Evolutionary conservation across 1,140 invertebrate genomes (phyloP).

Genomic region (Chionoecetes opilio): DNA sequence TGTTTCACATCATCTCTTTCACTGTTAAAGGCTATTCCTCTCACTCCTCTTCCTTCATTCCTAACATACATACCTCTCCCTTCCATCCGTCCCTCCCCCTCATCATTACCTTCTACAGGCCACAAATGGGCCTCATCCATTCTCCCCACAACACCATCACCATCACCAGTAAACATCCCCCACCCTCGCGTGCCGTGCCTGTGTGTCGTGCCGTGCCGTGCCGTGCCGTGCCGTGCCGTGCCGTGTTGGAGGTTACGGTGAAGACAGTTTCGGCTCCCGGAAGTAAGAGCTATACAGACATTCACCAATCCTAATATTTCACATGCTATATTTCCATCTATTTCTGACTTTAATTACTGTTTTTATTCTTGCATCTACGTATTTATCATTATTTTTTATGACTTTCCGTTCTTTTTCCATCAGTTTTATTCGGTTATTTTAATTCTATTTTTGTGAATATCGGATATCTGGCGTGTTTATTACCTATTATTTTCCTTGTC

Average conservation of each 20-base stretch:
- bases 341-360: background rate
- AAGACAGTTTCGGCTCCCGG: background rate
- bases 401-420: background rate
- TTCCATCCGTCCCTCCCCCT: background rate
- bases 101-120: constrained; percentile 1
- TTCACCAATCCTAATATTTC: background rate
- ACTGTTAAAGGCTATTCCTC: too few species aligned
- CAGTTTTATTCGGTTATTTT: background rate
- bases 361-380: background rate
- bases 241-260: background rate
- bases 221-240: too few species aligned
- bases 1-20: too few species aligned
- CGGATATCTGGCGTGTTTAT: too few species aligned
- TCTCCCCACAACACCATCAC: background rate
- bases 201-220: too few species aligned
- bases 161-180: background rate
- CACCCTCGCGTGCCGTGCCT: background rate
- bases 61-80: background rate
- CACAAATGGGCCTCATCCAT: constrained; percentile 42
- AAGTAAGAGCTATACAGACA: background rate
- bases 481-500: background rate
- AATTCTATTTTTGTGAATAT: too few species aligned
- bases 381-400: background rate
- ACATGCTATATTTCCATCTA: background rate
- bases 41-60: background rate